phyloP scores from a whole-genome alignment of 2,113 vertebrate species.

The Pleuronectes platessa region DNA sequence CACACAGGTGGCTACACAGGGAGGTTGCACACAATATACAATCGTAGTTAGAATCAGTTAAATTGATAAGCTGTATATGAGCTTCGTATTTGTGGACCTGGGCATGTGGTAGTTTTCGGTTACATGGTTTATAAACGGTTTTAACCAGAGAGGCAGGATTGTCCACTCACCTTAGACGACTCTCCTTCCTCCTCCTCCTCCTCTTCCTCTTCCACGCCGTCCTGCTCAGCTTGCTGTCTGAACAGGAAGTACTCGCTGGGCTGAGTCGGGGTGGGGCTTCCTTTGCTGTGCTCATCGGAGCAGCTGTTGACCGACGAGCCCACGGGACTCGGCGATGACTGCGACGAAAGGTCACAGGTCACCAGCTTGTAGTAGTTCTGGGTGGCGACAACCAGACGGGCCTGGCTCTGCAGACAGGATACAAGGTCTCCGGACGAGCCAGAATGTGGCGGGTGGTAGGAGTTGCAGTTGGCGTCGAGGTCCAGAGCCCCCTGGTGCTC shows the following conservation, averaged over 20 bases:
- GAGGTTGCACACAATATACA: too few species aligned
- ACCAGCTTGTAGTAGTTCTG: constrained; percentile 99
- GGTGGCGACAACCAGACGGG: constrained; percentile 93
- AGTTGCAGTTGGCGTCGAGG: constrained; percentile 96
- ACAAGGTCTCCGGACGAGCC: constrained; percentile 82
- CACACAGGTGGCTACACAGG: too few species aligned
- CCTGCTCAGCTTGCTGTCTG: constrained; percentile 78
- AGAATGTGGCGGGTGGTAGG: constrained; percentile 83
- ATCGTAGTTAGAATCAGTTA: too few species aligned
- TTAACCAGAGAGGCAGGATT: too few species aligned
- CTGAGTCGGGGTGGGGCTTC: constrained; percentile 86
- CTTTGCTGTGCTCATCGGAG: constrained; percentile 91
- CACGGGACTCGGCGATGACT: constrained; percentile 93
- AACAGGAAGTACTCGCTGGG: constrained; percentile 97
- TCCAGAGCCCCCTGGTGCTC: constrained; percentile 81
- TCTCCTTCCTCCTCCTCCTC: constrained; percentile 61
- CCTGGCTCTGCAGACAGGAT: constrained; percentile 94
- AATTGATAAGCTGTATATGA: too few species aligned
- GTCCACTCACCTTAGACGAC: constrained; percentile 51
- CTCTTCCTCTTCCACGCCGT: constrained; percentile 70
- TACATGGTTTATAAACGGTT: not conserved
- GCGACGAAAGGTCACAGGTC: constrained; percentile 95
- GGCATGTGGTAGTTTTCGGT: too few species aligned
- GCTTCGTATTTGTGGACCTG: too few species aligned
- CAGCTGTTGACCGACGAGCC: constrained; percentile 95